Percentiles rank a stretch among this genome's conserved stretches.
phyloP scores from a whole-genome alignment of 2,113 vertebrate genomes.

The Salvelinus alpinus region DNA sequence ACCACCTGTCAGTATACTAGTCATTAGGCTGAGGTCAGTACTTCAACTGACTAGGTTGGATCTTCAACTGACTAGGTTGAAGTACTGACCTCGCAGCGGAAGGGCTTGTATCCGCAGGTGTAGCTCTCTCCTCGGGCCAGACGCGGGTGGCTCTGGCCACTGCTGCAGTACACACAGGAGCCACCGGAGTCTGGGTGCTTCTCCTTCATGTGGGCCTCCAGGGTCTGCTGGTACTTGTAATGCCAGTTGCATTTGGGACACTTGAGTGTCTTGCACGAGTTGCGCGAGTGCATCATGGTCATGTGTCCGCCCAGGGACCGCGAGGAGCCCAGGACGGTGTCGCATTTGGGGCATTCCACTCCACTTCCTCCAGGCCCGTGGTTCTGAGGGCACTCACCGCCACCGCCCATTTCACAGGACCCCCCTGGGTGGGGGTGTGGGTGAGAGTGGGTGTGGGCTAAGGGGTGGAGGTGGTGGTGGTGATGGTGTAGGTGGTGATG shows the following conservation, averaged over 20 bases:
- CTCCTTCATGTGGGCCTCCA: constrained; percentile 99
- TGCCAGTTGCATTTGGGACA: constrained; percentile 99
- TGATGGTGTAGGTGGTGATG: constrained; percentile 77
- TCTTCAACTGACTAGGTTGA: background rate
- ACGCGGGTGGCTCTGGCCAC: constrained; percentile 94
- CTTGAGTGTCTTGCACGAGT: constrained; percentile 99
- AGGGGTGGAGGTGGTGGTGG: constrained; percentile 75
- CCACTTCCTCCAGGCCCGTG: constrained; percentile 85
- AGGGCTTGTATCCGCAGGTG: constrained; percentile 98
- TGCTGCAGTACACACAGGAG: constrained; percentile 91
- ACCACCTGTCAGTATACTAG: background rate
- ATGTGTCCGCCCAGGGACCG: constrained; percentile 97
- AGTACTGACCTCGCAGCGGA: constrained; percentile 86
- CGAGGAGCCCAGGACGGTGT: constrained; percentile 95
- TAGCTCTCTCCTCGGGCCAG: constrained; percentile 98
- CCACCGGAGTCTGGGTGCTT: constrained; percentile 97
- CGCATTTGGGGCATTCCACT: constrained; percentile 97
- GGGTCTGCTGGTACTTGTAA: constrained; percentile 99
- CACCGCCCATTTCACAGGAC: constrained; percentile 86
- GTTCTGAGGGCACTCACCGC: constrained; percentile 91
- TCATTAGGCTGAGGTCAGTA: constrained; percentile 1
- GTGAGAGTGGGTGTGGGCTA: constrained; percentile 72
- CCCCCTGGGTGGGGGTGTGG: constrained; percentile 81
- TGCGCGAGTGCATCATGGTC: constrained; percentile 99
- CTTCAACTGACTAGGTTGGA: background rate